Base-by-base conservation (phyloP, 2,888 invertebrate genomes). In the Mimumesa dahlbomi region DNA sequence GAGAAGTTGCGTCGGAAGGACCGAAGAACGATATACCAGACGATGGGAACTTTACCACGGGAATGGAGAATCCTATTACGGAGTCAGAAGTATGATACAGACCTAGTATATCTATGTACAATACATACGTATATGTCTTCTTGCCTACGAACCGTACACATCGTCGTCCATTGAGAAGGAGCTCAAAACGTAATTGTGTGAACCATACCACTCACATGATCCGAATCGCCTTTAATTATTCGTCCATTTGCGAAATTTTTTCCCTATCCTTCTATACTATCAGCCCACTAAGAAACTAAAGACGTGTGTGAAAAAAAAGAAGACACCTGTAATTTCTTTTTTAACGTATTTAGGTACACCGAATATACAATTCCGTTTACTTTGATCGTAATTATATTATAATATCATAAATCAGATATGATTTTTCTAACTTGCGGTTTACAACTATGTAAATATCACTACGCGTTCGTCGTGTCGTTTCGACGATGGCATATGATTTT, bases 21-120 rank as follows among this genome's bases (percentile, higher is more conserved):
- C 70, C 73, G 67, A 81, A 66, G 71, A 77, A 75, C 72, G 77
- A 81, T 83, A 77, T 43, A 45, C 58, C 61, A 45, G 69, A 61
- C 73, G 78, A 84, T 87, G 87, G 80, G 87, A 87, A 87, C 85
- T 87, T 87, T 87, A 86, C 87, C 87, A 87, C 85, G 87, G 83
- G 82, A 84, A 82, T 84, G 74, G 71, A 82, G 79, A 80, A 81
- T 82, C 82, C 75, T 73, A 82, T 83, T 82, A 61, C n/a, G n/a
- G 74, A 70, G 76, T 70, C 76, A 65, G 70, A 79, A 66, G 77
- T 69, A 69, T 71, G 72, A 65, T 31, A 50, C 42, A 22, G 59
- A 6, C 19, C 13, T 18, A 42, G 31, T 38, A 40, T 54, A 34
- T 5, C 29, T 25, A 36, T 14, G 34, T 22, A 6, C 14, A 16